A percentile compares a stretch with the other conserved stretches of the same genome.
phyloP scores from a whole-genome alignment of 2,797 vertebrate genomes.

The Pangasius macronema region DNA sequence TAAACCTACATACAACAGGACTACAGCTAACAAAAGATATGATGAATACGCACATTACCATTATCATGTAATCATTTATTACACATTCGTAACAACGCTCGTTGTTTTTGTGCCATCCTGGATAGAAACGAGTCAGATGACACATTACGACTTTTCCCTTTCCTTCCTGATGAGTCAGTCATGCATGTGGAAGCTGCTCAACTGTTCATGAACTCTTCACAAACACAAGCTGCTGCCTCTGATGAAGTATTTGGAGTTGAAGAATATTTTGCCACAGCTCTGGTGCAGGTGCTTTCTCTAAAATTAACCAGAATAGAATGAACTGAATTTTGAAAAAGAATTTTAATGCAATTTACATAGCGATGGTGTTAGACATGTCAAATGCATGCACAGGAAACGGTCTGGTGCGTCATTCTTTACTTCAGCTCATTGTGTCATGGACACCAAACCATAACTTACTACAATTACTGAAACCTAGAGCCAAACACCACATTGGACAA shows the following conservation, averaged over 20 bases:
- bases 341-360: background rate
- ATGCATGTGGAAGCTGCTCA: constrained; percentile 24
- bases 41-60: background rate
- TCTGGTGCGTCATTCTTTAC: background rate
- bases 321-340: constrained; percentile 1
- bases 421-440: background rate
- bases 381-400: no score
- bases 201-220: constrained; percentile 30
- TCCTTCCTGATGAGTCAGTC: constrained; percentile 23
- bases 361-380: background rate
- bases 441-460: background rate
- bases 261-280: constrained; percentile 12
- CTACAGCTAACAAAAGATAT: background rate
- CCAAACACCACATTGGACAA: background rate
- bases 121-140: background rate
- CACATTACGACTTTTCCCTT: background rate
- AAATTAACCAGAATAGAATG: constrained; percentile 18
- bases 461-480: background rate
- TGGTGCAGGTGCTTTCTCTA: constrained; percentile 14
- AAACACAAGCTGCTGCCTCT: constrained; percentile 18
- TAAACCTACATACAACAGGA: background rate
- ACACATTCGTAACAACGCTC: background rate
- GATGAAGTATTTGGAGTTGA: constrained; percentile 19
- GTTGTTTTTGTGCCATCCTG: background rate
- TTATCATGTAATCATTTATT: background rate